Percentiles rank a stretch among this genome's conserved stretches.
phyloP scores from a whole-genome alignment of 2,797 vertebrate genomes.

The Prionace glauca region DNA sequence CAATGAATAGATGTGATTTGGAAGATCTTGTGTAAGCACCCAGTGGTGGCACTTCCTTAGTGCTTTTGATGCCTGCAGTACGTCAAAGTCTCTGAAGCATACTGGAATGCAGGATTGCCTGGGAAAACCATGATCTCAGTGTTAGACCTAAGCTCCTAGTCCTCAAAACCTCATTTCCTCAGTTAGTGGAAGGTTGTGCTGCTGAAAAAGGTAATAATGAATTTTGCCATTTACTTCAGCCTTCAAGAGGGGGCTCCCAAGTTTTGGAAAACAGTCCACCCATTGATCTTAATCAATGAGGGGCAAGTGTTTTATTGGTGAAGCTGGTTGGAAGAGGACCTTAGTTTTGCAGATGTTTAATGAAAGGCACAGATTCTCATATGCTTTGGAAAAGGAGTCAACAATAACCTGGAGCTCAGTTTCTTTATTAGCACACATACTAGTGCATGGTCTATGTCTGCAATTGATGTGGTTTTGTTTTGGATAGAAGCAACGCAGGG shows the following conservation, averaged over 20 bases:
- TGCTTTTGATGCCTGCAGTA: not conserved
- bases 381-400: not conserved
- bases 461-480: too few species aligned
- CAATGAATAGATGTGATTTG: not conserved
- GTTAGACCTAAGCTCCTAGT: too few species aligned
- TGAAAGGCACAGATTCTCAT: not conserved
- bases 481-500: too few species aligned
- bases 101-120: too few species aligned
- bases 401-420: not conserved
- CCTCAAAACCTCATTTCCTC: too few species aligned
- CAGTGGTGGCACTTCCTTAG: not conserved
- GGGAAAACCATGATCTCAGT: too few species aligned
- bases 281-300: not conserved
- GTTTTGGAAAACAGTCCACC: not conserved
- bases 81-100: not conserved
- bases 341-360: not conserved
- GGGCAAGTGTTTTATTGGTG: not conserved
- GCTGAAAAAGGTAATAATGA: too few species aligned
- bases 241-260: not conserved
- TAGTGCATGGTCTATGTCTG: too few species aligned
- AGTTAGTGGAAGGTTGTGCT: too few species aligned
- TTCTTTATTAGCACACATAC: not conserved
- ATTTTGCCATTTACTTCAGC: not conserved
- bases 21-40: not conserved
- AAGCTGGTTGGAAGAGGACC: not conserved